A percentile compares a stretch with the other conserved stretches of the same genome.
Evolutionary conservation across 2,797 vertebrate genomes (phyloP).

Genomic region (Amazona ochrocephala): DNA sequence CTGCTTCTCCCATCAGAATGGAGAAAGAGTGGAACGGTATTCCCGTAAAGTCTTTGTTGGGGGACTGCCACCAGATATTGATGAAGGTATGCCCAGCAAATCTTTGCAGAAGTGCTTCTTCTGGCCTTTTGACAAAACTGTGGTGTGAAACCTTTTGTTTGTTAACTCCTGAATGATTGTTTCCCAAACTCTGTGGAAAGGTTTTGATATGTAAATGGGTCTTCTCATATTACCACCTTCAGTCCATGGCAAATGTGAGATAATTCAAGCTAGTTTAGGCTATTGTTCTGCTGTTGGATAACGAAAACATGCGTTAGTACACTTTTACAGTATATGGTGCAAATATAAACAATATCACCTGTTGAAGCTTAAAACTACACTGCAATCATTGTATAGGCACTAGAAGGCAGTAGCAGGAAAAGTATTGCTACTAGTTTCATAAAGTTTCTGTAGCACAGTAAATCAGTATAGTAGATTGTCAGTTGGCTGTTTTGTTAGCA

Average conservation of each 20-base stretch:
- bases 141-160: not conserved
- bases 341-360: not conserved
- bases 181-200: not conserved
- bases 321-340: not conserved
- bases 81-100: conserved; percentile 86
- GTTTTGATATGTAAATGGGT: not conserved
- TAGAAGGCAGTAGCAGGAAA: not conserved
- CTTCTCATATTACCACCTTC: not conserved
- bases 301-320: not conserved
- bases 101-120: not conserved
- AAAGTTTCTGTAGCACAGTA: not conserved
- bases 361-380: not conserved
- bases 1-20: conserved; percentile 97
- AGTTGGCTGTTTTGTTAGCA: not conserved
- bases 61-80: conserved; percentile 96
- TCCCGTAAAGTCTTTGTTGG: conserved; percentile 98
- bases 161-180: not conserved
- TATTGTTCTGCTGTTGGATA: not conserved
- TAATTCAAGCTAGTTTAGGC: not conserved
- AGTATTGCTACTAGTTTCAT: not conserved
- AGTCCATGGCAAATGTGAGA: not conserved
- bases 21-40: conserved; percentile 95
- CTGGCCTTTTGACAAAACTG: not conserved
- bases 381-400: not conserved
- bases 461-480: not conserved